Base-by-base conservation (phyloP, 2,797 vertebrate species). In the Dryobates pubescens region DNA sequence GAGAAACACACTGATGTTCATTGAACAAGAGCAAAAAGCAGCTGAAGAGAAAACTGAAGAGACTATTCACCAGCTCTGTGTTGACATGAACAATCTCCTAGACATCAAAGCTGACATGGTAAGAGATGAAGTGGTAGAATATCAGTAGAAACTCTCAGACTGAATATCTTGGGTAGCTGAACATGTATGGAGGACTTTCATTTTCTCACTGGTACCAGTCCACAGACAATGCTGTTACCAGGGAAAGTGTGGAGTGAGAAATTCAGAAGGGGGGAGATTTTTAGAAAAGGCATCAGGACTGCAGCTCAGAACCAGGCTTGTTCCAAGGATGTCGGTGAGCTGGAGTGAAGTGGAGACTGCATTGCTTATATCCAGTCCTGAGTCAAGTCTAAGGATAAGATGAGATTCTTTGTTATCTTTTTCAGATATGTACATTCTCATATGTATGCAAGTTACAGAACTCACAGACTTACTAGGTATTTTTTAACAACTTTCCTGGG, bases 1-100 rank as follows among this genome's bases (percentile, higher is more conserved):
- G 75, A 54, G 84, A 74, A 92, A 78, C 30, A 94, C 95, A 17
- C 87, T 96, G 75, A 57, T 88, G 57, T 62, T 96, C 63, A 88
- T 95, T 88, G 93, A 95, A 22, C 75, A 88, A 53, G 88, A 96
- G 59, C 78, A 93, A 73, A 90, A 90, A 34, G 67, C 49, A 61
- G 74, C 89, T 53, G 73, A 78, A 6, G 57, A 87, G 72, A 92
- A 93, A 84, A 92, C 53, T 24, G 89, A 93, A 19, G 82, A 71
- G 58, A 19, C 53, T 38, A 68, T 94, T 69, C 34, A 81, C 5
- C 81, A 72, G 20, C 85, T 95, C 38, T 71, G 12, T 9, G 34
- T 6, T 20, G 82, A 90, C 73, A 19, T 26, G 9, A 34, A 81
- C 4, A 6, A 43, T 7, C 47, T 96, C 56, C 68, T 41, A 53